These are phyloP conservation scores for Myocastor coypus DNA, from an alignment of 2,113 vertebrate species.

Conservation along the genomic window DNA sequence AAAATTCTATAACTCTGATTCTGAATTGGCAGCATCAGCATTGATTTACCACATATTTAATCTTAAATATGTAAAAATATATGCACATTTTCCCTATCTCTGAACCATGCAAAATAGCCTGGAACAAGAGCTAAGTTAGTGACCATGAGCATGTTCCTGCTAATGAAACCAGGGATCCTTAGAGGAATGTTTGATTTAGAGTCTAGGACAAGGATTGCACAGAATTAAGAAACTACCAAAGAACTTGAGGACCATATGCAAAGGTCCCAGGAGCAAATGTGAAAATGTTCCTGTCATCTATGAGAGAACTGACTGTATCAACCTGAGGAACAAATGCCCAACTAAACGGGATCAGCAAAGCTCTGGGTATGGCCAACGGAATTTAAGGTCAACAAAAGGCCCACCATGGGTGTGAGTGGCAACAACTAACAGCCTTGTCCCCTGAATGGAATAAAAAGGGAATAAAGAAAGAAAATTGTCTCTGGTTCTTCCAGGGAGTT, in stretches of 20 bases:
- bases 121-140: neutral
- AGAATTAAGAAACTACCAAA: neutral
- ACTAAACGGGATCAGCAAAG: neutral
- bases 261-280: neutral
- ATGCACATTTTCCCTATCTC: neutral
- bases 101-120: neutral
- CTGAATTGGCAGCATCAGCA: conserved; percentile 35
- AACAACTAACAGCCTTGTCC: neutral
- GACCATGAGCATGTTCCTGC: neutral
- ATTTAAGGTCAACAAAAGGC: neutral
- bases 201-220: neutral
- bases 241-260: neutral
- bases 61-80: neutral
- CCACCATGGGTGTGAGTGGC: neutral
- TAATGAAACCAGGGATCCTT: neutral
- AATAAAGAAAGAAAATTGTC: neutral
- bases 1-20: conserved; percentile 56
- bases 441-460: neutral
- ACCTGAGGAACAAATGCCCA: neutral
- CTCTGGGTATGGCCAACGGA: neutral
- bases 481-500: neutral
- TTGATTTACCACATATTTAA: conserved; percentile 36
- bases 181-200: neutral
- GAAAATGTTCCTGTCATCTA: neutral
- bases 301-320: neutral